phyloP scores from a whole-genome alignment of 2,797 vertebrate genomes.

The Rhynchonycteris naso region DNA sequence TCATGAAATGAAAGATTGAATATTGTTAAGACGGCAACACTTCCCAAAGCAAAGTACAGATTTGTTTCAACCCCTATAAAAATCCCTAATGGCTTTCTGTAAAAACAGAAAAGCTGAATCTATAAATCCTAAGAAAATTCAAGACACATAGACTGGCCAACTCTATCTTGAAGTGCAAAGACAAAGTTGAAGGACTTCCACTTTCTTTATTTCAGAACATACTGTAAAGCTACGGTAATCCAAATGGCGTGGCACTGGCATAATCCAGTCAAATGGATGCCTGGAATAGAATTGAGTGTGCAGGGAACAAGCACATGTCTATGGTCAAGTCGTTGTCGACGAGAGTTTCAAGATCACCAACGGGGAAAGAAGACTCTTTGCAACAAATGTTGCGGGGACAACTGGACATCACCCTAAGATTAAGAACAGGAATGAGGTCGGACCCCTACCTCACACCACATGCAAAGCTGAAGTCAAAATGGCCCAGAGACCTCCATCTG shows the following conservation, averaged over 20 bases:
- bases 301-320: background rate
- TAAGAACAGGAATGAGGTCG: background rate
- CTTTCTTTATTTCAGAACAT: background rate
- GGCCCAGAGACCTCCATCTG: background rate
- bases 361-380: background rate
- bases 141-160: background rate
- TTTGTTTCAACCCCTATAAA: background rate
- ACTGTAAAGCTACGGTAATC: fast-evolving
- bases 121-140: background rate
- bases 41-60: background rate
- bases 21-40: background rate
- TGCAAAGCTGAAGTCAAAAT: background rate
- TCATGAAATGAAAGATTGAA: background rate
- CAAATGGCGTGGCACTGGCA: fast-evolving
- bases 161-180: background rate
- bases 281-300: background rate
- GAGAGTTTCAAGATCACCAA: background rate
- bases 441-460: no score
- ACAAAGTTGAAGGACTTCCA: background rate
- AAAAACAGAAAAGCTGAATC: background rate
- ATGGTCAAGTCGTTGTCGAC: fast-evolving
- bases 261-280: fast-evolving
- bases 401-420: no score
- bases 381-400: background rate
- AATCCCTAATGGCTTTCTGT: background rate